Percentiles rank a stretch among this genome's conserved stretches.
These are phyloP conservation scores for Smutsia gigantea DNA, from an alignment of 2,797 vertebrate species.

Conservation along the genomic window DNA sequence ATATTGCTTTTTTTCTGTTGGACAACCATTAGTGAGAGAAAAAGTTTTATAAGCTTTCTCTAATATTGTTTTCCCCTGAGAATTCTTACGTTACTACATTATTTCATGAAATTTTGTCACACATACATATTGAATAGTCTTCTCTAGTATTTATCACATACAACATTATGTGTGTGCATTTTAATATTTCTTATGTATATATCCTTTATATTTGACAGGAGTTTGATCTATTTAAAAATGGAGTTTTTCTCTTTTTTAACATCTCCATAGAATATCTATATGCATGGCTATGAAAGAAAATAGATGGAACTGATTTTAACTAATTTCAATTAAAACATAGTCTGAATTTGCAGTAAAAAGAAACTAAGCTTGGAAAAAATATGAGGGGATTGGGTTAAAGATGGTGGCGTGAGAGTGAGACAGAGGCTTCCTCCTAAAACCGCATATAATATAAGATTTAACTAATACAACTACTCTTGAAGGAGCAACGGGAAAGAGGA, in stretches of 20 bases:
- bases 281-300: background rate
- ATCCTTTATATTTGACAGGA: background rate
- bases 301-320: background rate
- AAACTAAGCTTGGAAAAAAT: no score
- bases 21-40: background rate
- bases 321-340: background rate
- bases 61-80: background rate
- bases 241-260: background rate
- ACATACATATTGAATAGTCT: background rate
- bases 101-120: background rate
- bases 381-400: no score
- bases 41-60: background rate
- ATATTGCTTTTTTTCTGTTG: background rate
- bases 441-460: no score
- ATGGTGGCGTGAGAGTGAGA: no score
- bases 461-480: no score
- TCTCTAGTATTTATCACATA: background rate
- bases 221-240: background rate
- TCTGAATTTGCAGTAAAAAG: background rate
- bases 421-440: no score
- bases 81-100: background rate
- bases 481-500: no score
- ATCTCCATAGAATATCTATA: background rate
- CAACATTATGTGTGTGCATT: background rate
- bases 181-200: background rate